Base-by-base conservation (phyloP, 1,140 invertebrate genomes). In the Danaus melanippus region DNA sequence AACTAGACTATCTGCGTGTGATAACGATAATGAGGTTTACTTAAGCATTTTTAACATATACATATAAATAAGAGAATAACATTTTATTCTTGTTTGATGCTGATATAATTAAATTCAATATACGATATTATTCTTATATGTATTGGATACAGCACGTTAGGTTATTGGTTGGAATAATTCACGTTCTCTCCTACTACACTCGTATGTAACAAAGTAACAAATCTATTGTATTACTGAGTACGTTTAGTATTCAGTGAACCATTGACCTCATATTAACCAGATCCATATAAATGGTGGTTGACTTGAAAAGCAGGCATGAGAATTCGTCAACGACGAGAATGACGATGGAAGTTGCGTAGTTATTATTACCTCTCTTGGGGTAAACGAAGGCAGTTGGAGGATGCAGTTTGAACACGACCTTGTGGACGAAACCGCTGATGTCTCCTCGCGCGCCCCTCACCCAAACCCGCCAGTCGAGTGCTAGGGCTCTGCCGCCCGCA, bases 391-490 rank as follows among this genome's bases (percentile, higher is more conserved):
- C 76, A 9, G 70, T 72, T 7, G 83, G 54, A 3, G 83, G 83
- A 42, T 79, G 71, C 10, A 86, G 65, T 32, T 83, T 56, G 69
- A 84, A 86, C 46, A 86, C 80, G 44, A 86, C 78, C 56, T 86
- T 86, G 59, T 86, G 83, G 40, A 86, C 80, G 64, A 81, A 86
- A 49, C 70, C 47, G 68, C 80, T 84, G 67, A 84, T 79, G 64
- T 86, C 80, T 9, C 58, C 83, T 47, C 69, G 64, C 8, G 61
- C 69, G 12, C 80, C 83, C 9, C 79, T 74, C 39, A 84, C 83
- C 80, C 78, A 84, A 53, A 84, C 78, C 9, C 78, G 69, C 83
- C 83, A 86, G 64, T 86, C 81, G 12, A 84, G 69, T 21, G 79
- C 68, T 15, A 85, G 67, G 49, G 79, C 68, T 12, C 81, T 75